Evolutionary conservation across 2,888 invertebrate genomes (phyloP), one percentile per base, ranked within the genome.

Genomic region (Tholera decimalis): DNA sequence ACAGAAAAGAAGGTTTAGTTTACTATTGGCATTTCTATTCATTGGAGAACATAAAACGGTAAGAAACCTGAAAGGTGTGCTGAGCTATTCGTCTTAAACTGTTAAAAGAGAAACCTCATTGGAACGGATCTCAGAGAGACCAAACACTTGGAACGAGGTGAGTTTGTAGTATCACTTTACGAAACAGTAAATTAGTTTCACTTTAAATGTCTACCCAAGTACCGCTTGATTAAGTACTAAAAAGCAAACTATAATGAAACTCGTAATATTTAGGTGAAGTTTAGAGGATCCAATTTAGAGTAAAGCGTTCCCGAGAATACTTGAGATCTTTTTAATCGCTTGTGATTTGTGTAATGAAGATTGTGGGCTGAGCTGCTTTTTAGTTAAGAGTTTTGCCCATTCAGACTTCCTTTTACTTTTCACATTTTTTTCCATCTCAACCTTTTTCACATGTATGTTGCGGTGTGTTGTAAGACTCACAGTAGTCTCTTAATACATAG

Each of bases 121-220:
- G 41, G 20, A 58, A 63, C 37, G 9, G 37, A 43, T 72, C n/a
- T 55, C 47, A 44, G 54, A 57, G 56, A 66, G 28, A 72, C 71
- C 41, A 53, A 46, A 3, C 30, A 33, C 39, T 47, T 28, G n/a
- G 24, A 39, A 39, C 26, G 30, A 69, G 43, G 33, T 64, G 60
- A 73, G 57, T 64, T 74, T 56, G 43, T 49, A 58, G 64, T 51
- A 57, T 62, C 69, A 79, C 51, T 76, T 74, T 46, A 51, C 26
- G 47, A 57, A 62, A 22, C 28, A 60, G 41, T 33, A 47, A 70
- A 71, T 75, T 33, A 41, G 43, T 39, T 55, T 62, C 46, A 69
- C 46, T 75, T 65, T 61, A 79, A 63, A 44, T 73, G 51, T 51
- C 77, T 57, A 9, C 53, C 26, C 13, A 65, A 66, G 57, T 70